Evolutionary conservation across 2,888 invertebrate genomes (phyloP).

Genomic region (Scaptomyza parva): DNA sequence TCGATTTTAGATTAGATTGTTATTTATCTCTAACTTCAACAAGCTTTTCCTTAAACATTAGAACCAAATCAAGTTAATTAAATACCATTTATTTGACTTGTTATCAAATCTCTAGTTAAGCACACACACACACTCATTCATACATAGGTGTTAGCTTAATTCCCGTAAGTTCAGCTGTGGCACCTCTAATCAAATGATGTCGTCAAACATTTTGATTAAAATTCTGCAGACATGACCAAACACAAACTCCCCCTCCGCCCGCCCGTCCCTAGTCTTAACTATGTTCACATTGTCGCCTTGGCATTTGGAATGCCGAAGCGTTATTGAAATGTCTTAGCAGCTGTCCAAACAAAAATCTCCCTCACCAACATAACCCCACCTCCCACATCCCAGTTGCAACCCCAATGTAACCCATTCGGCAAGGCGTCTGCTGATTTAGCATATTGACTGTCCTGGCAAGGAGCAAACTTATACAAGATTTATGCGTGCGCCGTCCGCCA

Average conservation of each 20-base stretch:
- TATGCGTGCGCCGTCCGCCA: slow-evolving; percentile 71
- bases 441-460: slow-evolving; percentile 77
- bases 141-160: background rate
- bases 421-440: slow-evolving; percentile 75
- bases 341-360: slow-evolving; percentile 69
- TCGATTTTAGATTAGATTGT: no score
- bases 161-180: slow-evolving; percentile 1
- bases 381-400: background rate
- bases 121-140: slow-evolving; percentile 8
- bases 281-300: slow-evolving; percentile 54
- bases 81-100: background rate
- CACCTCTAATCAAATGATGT: slow-evolving; percentile 42
- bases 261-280: background rate
- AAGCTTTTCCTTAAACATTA: background rate
- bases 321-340: slow-evolving; percentile 79
- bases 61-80: background rate
- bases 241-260: background rate
- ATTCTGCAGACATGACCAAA: slow-evolving; percentile 64
- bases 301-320: slow-evolving; percentile 55
- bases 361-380: background rate
- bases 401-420: slow-evolving; percentile 12
- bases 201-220: slow-evolving; percentile 64
- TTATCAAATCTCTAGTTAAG: slow-evolving; percentile 12
- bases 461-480: slow-evolving; percentile 82
- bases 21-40: no score